Evolutionary conservation across 2,113 vertebrate species (phyloP), one percentile per base, ranked within the genome.

Genomic region (Ranitomeya variabilis): DNA sequence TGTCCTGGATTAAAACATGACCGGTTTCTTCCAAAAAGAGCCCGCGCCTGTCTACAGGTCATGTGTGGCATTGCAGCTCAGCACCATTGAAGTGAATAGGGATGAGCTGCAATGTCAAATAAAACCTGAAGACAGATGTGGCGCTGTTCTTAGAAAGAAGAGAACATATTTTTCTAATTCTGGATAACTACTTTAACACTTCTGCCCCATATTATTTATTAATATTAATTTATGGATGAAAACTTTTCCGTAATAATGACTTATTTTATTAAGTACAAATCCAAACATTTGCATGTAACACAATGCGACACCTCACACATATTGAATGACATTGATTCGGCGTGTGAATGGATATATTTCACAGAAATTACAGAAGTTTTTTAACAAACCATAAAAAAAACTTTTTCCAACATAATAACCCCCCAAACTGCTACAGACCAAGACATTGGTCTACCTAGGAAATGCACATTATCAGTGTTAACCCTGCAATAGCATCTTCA

Each of bases 351-450:
- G 18, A 26, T 9, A 19, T 12, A 64, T 77, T 86, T 78, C 85
- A 86, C 59, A 62, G 85, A 78, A 62, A 86, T 86, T 45, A 59
- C 26, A 45, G 3, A 62, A 3, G 4, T 77, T 77, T 86, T 59
- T 69, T 45, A 16, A 83, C 14, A 37, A 9, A 78, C 10, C 3
- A 67, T 66, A 83, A 83, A 66, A 83, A 60, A 85, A 59, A 85
- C 52, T 21, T 37, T 9, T 60, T 71, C 1, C 0, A 18, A 74
- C 16, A 55, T 64, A 83, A 73, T 6, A 18, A 45, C 37, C 59
- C 37, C 31, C 60, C 26, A 21, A 2, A 13, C 14, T 15, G 4
- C 13, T 62, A 16, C 11, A 11, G 57, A 62, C 26, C 55, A 81
- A 81, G 26, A 37, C 57, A 31, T 45, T 11, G 59, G 26, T 81